Conservation (phyloP, 1,140 invertebrate species). For the Drosophila triauraria region DNA sequence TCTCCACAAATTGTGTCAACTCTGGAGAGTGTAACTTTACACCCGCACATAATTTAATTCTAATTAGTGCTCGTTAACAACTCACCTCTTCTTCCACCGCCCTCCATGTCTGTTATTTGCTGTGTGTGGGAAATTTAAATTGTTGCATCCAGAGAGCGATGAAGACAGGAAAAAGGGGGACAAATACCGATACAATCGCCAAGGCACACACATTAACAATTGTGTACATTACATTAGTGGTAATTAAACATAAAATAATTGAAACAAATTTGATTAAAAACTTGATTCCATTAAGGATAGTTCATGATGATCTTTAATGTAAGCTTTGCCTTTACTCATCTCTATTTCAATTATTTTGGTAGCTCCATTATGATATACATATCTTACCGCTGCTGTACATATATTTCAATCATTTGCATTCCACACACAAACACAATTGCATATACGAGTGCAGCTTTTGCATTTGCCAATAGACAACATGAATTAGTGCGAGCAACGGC, state of each 20-base stretch:
- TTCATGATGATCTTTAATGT: not conserved
- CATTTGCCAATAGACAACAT: constrained; percentile 61
- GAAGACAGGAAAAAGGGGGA: constrained; percentile 42
- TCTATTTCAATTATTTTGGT: not conserved
- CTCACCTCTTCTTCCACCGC: constrained; percentile 1
- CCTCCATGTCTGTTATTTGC: constrained; percentile 25
- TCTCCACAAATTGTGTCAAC: constrained; percentile 29
- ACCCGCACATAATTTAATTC: constrained; percentile 41
- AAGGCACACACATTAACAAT: constrained; percentile 17
- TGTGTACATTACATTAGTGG: not conserved
- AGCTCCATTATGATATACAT: not conserved
- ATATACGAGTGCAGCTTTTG: constrained; percentile 27
- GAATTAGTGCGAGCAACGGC: constrained; percentile 73
- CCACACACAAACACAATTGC: constrained; percentile 32
- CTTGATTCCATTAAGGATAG: too few relatives aligned
- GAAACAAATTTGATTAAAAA: not conserved
- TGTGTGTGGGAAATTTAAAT: constrained; percentile 74
- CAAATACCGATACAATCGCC: constrained; percentile 33
- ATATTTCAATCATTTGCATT: constrained; percentile 73
- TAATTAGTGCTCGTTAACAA: constrained; percentile 59
- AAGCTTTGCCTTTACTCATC: not conserved
- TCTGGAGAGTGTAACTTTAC: constrained; percentile 15
- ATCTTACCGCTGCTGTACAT: constrained; percentile 1
- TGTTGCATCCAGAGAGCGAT: constrained; percentile 53
- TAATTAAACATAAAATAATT: not conserved